A percentile compares a stretch with the other conserved stretches of the same genome.
phyloP scores from a whole-genome alignment of 1,140 invertebrate species.

The Mizuhopecten yessoensis region DNA sequence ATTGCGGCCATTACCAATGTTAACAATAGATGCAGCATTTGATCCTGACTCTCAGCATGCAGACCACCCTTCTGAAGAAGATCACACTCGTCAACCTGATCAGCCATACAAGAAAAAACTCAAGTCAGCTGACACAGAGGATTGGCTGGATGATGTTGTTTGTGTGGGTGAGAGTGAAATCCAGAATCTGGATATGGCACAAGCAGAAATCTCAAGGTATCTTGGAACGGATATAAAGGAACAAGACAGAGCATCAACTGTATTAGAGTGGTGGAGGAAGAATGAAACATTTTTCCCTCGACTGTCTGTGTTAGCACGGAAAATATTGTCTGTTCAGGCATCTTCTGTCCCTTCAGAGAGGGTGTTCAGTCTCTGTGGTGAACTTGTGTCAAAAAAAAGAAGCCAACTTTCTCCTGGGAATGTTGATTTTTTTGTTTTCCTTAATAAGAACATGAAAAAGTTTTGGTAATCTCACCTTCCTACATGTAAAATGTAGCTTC shows the following conservation, averaged over 20 bases:
- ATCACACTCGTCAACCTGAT: no score
- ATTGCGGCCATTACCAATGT: no score
- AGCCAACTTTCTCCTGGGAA: background rate
- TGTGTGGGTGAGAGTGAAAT: background rate
- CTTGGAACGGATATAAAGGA: background rate
- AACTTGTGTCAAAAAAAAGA: constrained; percentile 43
- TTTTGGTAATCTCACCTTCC: no score
- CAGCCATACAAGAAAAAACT: no score
- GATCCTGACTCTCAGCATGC: no score
- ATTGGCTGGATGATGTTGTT: constrained; percentile 59
- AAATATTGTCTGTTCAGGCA: background rate
- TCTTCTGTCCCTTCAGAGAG: constrained; percentile 41
- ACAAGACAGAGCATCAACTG: no score
- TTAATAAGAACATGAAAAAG: constrained; percentile 41
- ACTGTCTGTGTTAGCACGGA: background rate
- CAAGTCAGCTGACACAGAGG: constrained; percentile 50
- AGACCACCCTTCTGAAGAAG: no score
- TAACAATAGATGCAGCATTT: no score
- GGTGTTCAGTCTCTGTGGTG: constrained; percentile 48
- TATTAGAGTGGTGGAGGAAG: constrained; percentile 25
- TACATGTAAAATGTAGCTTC: no score
- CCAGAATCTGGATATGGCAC: background rate
- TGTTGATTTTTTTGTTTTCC: constrained; percentile 43
- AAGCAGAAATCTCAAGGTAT: constrained; percentile 48
- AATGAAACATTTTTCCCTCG: background rate